These are phyloP conservation scores for Sebastes oblongus DNA, from an alignment of 2,797 vertebrate genomes.

Conservation along the genomic window DNA sequence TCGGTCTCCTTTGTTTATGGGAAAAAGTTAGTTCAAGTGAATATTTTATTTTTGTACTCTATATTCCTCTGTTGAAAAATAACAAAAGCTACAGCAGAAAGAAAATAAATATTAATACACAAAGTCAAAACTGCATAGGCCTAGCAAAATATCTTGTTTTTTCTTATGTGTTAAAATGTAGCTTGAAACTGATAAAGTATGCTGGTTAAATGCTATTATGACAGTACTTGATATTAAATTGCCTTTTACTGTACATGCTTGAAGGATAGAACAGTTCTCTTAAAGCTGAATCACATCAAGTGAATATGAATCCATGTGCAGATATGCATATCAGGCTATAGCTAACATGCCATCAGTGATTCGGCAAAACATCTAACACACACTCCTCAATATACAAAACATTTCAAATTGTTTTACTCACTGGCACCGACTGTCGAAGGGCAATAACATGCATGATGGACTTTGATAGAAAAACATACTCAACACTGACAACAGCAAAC, in stretches of 20 bases:
- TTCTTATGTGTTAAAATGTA: too few relatives aligned
- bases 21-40: not conserved
- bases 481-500: not conserved
- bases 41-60: not conserved
- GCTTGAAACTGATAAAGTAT: not conserved
- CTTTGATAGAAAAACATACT: not conserved
- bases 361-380: not conserved
- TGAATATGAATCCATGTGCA: too few relatives aligned
- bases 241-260: not conserved
- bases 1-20: not conserved
- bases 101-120: not conserved
- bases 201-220: not conserved
- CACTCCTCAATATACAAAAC: not conserved
- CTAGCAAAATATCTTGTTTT: too few relatives aligned
- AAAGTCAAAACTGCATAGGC: slow-evolving; percentile 14
- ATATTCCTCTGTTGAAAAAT: slow-evolving; percentile 3
- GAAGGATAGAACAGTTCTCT: too few relatives aligned
- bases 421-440: not conserved
- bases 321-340: not conserved
- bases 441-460: too few relatives aligned
- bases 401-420: not conserved
- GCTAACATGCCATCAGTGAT: not conserved
- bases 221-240: not conserved
- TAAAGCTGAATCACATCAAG: too few relatives aligned
- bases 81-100: not conserved